Conservation (phyloP, 1,140 invertebrate genomes). For the Drosophila varians region DNA sequence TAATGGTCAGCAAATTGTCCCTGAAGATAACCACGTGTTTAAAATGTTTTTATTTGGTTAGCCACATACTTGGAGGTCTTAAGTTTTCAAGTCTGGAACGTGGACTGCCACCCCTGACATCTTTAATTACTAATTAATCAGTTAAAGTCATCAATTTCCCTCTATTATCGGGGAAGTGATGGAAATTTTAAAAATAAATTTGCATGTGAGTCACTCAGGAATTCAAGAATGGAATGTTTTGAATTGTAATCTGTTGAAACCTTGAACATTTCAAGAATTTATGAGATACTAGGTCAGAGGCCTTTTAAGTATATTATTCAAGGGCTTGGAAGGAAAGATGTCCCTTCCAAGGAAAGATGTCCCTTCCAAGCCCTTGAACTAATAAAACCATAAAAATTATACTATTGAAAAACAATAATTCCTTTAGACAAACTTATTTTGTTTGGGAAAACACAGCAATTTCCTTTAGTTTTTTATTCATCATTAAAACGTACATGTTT, state of each 20-base stretch:
- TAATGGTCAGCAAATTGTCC: slow-evolving; percentile 30
- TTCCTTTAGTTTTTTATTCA: slow-evolving; percentile 18
- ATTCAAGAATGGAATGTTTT: background rate
- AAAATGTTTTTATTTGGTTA: background rate
- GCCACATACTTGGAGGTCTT: background rate
- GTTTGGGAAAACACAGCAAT: background rate
- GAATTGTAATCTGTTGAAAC: background rate
- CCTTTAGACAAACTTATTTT: background rate
- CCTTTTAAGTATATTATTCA: too few relatives aligned
- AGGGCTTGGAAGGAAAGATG: too few relatives aligned
- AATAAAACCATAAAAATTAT: too few relatives aligned
- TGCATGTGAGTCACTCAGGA: slow-evolving; percentile 4
- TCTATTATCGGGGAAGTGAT: background rate
- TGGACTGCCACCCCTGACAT: background rate
- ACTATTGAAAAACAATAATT: background rate
- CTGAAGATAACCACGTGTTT: slow-evolving; percentile 10
- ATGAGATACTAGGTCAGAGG: too few relatives aligned
- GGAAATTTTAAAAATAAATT: slow-evolving; percentile 7
- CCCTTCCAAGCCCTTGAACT: too few relatives aligned
- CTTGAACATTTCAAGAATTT: background rate
- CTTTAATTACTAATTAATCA: background rate
- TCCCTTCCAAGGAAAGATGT: too few relatives aligned
- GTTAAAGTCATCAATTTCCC: background rate
- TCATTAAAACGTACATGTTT: slow-evolving; percentile 4
- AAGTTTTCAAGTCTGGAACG: background rate